A percentile compares a stretch with the other conserved stretches of the same genome.
Conservation (phyloP, 2,797 vertebrate species). For the Momotus momota region DNA sequence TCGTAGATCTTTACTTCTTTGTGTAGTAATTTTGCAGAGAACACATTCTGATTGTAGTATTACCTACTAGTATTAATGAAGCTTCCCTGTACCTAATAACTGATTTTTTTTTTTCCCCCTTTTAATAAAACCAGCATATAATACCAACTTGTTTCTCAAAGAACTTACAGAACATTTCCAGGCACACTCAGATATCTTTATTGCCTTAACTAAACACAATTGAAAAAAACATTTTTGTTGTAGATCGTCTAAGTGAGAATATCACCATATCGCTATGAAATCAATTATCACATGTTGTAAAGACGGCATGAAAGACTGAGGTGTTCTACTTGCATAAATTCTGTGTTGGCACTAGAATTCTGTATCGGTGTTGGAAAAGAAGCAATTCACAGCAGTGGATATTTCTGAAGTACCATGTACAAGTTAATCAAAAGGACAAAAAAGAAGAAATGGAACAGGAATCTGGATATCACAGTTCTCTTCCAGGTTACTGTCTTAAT, state of each 20-base stretch:
- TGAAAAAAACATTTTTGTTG: constrained; percentile 55
- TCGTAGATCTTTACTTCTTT: constrained; percentile 13
- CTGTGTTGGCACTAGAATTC: constrained; percentile 5
- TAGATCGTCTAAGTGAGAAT: constrained; percentile 68
- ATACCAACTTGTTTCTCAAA: constrained; percentile 46
- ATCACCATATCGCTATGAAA: constrained; percentile 67
- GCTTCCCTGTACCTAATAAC: neutral
- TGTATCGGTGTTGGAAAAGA: constrained; percentile 31
- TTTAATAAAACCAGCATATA: neutral
- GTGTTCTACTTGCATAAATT: constrained; percentile 23
- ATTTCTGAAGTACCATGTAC: constrained; percentile 1
- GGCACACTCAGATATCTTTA: constrained; percentile 37
- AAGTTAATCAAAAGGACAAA: constrained; percentile 38
- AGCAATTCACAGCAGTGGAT: constrained; percentile 11
- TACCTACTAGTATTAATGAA: constrained; percentile 3
- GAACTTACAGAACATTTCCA: constrained; percentile 55
- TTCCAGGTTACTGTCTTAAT: constrained; percentile 41
- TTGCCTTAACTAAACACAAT: constrained; percentile 44
- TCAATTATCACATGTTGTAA: constrained; percentile 41
- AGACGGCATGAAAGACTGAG: constrained; percentile 54
- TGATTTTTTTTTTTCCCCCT: neutral
- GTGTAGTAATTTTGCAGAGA: constrained; percentile 8
- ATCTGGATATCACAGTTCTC: constrained; percentile 1
- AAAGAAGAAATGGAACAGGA: constrained; percentile 25
- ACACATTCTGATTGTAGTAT: neutral